phyloP scores from a whole-genome alignment of 2,888 invertebrate genomes.

The Camponotus fellah region DNA sequence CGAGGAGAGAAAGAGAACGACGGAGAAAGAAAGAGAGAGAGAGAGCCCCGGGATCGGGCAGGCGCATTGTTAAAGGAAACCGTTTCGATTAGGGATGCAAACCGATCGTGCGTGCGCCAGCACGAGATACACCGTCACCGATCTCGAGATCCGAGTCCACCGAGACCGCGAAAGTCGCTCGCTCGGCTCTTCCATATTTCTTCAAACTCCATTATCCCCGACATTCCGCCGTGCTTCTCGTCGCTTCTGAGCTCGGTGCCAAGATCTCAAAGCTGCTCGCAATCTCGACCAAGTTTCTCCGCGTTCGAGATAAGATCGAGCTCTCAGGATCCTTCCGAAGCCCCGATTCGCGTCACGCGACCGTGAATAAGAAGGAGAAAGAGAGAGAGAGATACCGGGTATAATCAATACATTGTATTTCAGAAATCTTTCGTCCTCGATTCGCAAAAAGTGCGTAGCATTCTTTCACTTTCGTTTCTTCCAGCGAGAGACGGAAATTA shows the following conservation, averaged over 20 bases:
- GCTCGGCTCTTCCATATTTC: background rate
- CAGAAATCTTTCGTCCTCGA: constrained; percentile 7
- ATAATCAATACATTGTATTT: constrained; percentile 33
- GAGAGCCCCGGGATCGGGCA: constrained; percentile 74
- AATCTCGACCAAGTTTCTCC: background rate
- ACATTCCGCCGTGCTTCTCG: background rate
- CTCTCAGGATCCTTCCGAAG: constrained; percentile 6
- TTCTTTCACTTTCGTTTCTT: background rate
- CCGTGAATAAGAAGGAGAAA: background rate
- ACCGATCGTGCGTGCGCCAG: constrained; percentile 26
- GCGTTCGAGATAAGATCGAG: background rate
- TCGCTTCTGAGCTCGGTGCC: background rate
- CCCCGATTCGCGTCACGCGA: constrained; percentile 22
- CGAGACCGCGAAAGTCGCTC: background rate
- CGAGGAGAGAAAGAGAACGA: constrained; percentile 2
- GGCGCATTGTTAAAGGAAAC: constrained; percentile 65
- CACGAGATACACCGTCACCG: background rate
- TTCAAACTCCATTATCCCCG: background rate
- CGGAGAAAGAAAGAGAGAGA: constrained; percentile 23
- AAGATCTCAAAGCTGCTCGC: background rate
- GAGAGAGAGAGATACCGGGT: background rate
- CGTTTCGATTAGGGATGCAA: constrained; percentile 50
- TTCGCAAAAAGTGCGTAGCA: background rate
- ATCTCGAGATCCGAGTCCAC: background rate
- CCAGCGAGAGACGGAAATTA: too few species aligned